These are phyloP conservation scores for Taenioides sp. DNA, from an alignment of 2,797 vertebrate species.

Conservation along the genomic window DNA sequence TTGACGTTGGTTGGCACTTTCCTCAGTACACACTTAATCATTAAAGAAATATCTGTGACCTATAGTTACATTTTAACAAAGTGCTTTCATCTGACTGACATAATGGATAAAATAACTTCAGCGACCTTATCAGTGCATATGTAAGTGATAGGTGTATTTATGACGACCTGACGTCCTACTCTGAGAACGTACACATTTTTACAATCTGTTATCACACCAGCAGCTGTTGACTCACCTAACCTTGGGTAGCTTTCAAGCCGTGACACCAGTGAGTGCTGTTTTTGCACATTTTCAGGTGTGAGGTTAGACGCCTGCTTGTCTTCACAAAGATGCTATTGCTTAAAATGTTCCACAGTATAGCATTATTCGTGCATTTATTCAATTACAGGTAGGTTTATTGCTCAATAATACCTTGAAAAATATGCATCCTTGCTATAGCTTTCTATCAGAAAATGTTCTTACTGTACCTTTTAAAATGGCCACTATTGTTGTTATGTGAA, in stretches of 20 bases:
- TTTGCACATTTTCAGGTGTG: not conserved
- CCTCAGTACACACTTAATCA: slow-evolving; percentile 1
- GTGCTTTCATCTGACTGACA: slow-evolving; percentile 5
- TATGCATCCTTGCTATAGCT: not conserved
- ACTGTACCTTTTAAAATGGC: not conserved
- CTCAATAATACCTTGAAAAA: not conserved
- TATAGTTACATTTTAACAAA: slow-evolving; percentile 27
- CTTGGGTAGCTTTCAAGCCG: slow-evolving; percentile 47
- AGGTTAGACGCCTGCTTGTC: no score
- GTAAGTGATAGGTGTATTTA: slow-evolving; percentile 18
- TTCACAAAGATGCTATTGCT: no score
- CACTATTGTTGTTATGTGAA: slow-evolving; percentile 7
- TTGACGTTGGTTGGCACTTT: not conserved
- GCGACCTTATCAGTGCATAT: not conserved
- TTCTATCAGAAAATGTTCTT: not conserved
- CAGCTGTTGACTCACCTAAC: slow-evolving; percentile 24
- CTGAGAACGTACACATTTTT: slow-evolving; percentile 30
- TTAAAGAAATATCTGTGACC: slow-evolving; percentile 12
- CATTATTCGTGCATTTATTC: not conserved
- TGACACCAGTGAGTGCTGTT: slow-evolving; percentile 5
- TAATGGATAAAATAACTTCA: slow-evolving; percentile 18
- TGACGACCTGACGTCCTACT: slow-evolving; percentile 19
- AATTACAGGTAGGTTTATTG: not conserved
- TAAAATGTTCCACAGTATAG: no score
- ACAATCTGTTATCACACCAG: slow-evolving; percentile 55